These are phyloP conservation scores for Tringa solitaria DNA, from an alignment of 2,113 vertebrate species.

Conservation along the genomic window DNA sequence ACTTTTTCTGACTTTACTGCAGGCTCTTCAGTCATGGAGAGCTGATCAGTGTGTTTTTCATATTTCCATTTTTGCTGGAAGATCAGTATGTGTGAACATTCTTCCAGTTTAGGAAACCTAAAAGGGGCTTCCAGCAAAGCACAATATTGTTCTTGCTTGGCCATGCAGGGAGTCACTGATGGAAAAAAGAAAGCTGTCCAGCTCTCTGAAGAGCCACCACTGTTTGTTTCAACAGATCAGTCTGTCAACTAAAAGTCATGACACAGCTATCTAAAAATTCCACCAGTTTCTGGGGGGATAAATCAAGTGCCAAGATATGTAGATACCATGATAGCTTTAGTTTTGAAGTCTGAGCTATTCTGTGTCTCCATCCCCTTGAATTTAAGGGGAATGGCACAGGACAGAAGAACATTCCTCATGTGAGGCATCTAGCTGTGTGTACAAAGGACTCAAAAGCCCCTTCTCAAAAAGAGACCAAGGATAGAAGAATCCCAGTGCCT, in stretches of 20 bases:
- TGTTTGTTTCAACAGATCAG: neutral
- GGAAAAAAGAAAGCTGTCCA: neutral
- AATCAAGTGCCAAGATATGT: neutral
- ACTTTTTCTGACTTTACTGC: neutral
- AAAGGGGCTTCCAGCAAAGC: neutral
- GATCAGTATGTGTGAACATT: neutral
- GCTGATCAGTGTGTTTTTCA: neutral
- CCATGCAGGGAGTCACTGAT: neutral
- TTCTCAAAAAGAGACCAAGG: neutral
- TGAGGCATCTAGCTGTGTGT: neutral
- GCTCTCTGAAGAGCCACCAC: neutral
- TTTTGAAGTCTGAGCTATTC: neutral
- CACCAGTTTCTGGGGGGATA: neutral
- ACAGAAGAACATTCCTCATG: neutral
- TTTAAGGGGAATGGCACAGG: neutral
- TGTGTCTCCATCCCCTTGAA: neutral
- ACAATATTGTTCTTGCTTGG: neutral
- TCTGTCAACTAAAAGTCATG: neutral
- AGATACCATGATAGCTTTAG: neutral
- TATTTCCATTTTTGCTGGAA: neutral
- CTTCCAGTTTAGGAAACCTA: neutral
- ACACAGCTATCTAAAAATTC: neutral
- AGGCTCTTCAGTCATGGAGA: neutral
- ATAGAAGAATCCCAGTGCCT: neutral
- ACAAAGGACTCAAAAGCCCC: neutral